Conservation (phyloP, 2,113 vertebrate species). For the Suncus etruscus region DNA sequence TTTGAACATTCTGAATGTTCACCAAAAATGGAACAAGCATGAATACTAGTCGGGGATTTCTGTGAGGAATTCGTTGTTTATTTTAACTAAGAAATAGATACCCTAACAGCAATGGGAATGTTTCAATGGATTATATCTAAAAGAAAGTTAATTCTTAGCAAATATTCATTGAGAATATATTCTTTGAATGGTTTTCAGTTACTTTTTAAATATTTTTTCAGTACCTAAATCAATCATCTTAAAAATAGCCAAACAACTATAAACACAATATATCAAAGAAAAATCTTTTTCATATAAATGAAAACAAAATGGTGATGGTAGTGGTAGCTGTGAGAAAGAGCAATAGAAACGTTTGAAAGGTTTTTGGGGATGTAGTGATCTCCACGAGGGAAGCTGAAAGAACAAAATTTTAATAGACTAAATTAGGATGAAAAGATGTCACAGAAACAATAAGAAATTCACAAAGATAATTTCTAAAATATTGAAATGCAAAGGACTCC, state of each 20-base stretch:
- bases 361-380: background rate
- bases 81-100: background rate
- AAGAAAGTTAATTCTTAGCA: background rate
- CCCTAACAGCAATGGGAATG: background rate
- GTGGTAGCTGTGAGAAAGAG: background rate
- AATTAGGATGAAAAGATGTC: background rate
- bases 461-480: background rate
- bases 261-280: background rate
- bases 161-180: background rate
- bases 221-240: background rate
- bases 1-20: background rate
- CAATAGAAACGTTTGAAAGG: background rate
- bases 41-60: background rate
- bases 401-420: background rate
- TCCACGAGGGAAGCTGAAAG: background rate
- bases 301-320: constrained; percentile 31
- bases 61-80: background rate
- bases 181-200: background rate
- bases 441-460: background rate
- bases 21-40: background rate
- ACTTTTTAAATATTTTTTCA: background rate
- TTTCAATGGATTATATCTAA: background rate
- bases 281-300: constrained; percentile 28
- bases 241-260: background rate
- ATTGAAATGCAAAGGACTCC: background rate